These are phyloP conservation scores for Carpatolechia fugitivella DNA, from an alignment of 2,888 invertebrate genomes.

Conservation along the genomic window DNA sequence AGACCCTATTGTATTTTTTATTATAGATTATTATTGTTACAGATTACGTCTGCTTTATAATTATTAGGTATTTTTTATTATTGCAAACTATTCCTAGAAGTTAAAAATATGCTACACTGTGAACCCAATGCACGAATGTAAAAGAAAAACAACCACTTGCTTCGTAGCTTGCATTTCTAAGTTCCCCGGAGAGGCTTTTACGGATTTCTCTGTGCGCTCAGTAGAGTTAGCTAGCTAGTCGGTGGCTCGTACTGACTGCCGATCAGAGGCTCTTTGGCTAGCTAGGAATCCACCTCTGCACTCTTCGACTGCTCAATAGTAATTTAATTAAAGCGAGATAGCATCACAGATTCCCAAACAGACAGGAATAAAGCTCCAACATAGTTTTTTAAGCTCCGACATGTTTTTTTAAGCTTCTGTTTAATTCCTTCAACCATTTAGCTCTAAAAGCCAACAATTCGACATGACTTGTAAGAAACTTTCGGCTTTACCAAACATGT, in stretches of 20 bases:
- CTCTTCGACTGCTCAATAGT: slow-evolving; percentile 48
- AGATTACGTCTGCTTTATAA: too few species aligned
- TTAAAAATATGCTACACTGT: too few species aligned
- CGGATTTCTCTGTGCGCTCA: background rate
- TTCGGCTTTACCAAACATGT: background rate
- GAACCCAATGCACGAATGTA: background rate
- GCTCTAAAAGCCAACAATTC: background rate
- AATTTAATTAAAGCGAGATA: slow-evolving; percentile 63
- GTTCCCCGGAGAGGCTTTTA: background rate
- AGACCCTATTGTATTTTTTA: too few species aligned
- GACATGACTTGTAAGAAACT: background rate
- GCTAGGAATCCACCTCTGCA: slow-evolving; percentile 34
- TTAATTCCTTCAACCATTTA: background rate
- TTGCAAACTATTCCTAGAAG: too few species aligned
- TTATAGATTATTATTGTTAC: too few species aligned
- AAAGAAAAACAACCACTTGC: background rate
- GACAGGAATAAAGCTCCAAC: slow-evolving; percentile 37
- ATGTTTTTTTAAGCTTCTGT: background rate
- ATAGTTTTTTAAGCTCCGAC: background rate
- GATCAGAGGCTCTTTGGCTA: slow-evolving; percentile 33
- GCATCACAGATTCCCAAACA: slow-evolving; percentile 53
- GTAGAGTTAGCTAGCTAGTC: background rate
- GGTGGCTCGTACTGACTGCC: background rate
- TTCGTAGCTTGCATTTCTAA: background rate
- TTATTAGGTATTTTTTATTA: too few species aligned